Conservation (phyloP, 2,113 vertebrate species). For the Takifugu flavidus region DNA sequence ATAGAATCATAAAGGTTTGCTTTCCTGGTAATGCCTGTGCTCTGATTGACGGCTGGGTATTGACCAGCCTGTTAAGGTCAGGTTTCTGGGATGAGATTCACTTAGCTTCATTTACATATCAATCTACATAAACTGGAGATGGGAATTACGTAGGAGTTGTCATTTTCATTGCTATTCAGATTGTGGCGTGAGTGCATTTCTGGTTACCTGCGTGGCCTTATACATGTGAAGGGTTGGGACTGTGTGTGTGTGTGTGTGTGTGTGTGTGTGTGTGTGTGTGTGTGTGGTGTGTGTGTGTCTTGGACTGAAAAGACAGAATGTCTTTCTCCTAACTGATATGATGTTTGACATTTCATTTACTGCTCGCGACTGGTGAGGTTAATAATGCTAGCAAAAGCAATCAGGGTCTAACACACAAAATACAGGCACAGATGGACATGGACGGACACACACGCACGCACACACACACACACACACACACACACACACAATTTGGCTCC, state of each 20-base stretch:
- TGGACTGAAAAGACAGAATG: slow-evolving; percentile 24
- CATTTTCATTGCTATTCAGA: slow-evolving; percentile 47
- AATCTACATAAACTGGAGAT: slow-evolving; percentile 38
- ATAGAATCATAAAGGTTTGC: slow-evolving; percentile 36
- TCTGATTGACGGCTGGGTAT: slow-evolving; percentile 48
- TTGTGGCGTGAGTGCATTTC: slow-evolving; percentile 25
- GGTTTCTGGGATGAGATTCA: slow-evolving; percentile 44
- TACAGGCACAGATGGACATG: slow-evolving; percentile 1
- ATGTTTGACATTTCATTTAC: slow-evolving; percentile 76
- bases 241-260: slow-evolving; percentile 20
- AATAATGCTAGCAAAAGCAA: slow-evolving; percentile 70
- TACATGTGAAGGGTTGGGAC: slow-evolving; percentile 34
- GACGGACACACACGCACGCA: background rate
- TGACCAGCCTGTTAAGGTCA: slow-evolving; percentile 43
- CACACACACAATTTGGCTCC: slow-evolving; percentile 33
- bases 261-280: slow-evolving; percentile 10
- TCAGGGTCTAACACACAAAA: slow-evolving; percentile 27
- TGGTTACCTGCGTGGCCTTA: slow-evolving; percentile 17
- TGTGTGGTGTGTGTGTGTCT: slow-evolving; percentile 9
- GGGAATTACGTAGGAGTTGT: slow-evolving; percentile 47
- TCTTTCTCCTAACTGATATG: slow-evolving; percentile 63
- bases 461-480: background rate
- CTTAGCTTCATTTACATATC: slow-evolving; percentile 61
- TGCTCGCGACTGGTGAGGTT: slow-evolving; percentile 69
- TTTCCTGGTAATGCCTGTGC: slow-evolving; percentile 12